Evolutionary conservation across 2,797 vertebrate species (phyloP).

Genomic region (Poeciliopsis presidionis): DNA sequence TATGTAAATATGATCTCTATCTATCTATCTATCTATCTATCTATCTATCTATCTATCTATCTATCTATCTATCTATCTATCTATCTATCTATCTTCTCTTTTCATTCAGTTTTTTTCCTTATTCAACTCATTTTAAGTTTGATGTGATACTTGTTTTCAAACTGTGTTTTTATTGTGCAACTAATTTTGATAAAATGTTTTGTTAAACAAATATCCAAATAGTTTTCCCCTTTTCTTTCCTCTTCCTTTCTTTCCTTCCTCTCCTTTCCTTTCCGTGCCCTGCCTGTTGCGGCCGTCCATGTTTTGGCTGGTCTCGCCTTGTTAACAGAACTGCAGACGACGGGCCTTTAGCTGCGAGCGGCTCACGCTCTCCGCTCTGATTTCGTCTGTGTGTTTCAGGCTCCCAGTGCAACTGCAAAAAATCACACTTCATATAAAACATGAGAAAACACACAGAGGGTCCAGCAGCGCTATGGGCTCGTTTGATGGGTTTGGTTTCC

Average conservation of each 20-base stretch:
- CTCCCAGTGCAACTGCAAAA: slow-evolving; percentile 12
- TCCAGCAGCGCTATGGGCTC: neutral
- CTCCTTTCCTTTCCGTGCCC: no score
- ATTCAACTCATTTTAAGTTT: no score
- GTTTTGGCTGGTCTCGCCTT: slow-evolving; percentile 23
- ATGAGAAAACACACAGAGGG: slow-evolving; percentile 20
- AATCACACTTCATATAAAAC: slow-evolving; percentile 20
- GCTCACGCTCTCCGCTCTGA: slow-evolving; percentile 12
- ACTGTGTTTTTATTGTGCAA: no score
- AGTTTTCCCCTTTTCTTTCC: no score
- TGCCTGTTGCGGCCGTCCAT: neutral
- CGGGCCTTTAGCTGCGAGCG: slow-evolving; percentile 33
- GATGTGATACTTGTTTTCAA: no score
- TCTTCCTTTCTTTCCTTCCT: neutral
- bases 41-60: no score
- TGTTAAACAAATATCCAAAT: no score
- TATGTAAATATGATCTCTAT: slow-evolving; percentile 2
- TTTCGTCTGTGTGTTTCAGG: slow-evolving; percentile 1
- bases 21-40: no score
- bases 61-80: no score
- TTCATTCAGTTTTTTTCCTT: no score
- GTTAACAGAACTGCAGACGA: slow-evolving; percentile 1
- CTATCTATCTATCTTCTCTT: no score
- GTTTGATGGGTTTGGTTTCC: neutral
- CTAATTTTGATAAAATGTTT: no score